Evolutionary conservation across 2,113 vertebrate genomes (phyloP), one percentile per base, ranked within the genome.

Genomic region (Maccullochella peelii): DNA sequence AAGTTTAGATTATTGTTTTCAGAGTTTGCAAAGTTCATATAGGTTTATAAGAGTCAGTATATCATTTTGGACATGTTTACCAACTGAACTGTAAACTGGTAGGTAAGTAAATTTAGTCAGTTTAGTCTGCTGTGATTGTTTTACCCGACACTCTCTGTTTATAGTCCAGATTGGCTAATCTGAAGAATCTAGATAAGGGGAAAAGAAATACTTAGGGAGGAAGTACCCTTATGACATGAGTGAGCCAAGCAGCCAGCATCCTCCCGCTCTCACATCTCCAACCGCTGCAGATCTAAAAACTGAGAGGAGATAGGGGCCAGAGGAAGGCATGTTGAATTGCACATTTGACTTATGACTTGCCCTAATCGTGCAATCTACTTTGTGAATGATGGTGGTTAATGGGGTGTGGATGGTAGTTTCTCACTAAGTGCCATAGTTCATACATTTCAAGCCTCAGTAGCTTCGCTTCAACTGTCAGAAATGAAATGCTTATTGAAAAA

Each of bases 391-490:
- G 80, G 33, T 14, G 78, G 82, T 86, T 91, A 93, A 94, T 94
- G 92, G 79, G 79, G 73, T 91, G 91, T 88, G 88, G 86, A 91
- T 21, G 83, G 86, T 76, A 84, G 90, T 80, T 92, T 92, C 92
- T 94, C 91, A 90, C 92, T 94, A 94, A 94, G 91, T 93, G 88
- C 94, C 93, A 94, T 94, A 92, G 91, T 89, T 95, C 94, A 94
- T 91, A 83, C 78, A 54, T 79, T 93, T 94, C 85, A 93, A 78
- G 90, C 83, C 79, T 91, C 86, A 12, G 83, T 83, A 84, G 87
- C 84, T 92, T 88, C 11, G 61, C 87, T 86, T 93, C 91, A 87
- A 83, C 90, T 92, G 93, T 90, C 94, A 92, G 88, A 94, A 92
- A 93, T 94, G 88, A 94, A 95, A 95, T 90, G 92, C 85, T 89